A percentile compares a stretch with the other conserved stretches of the same genome.
Conservation (phyloP, 35 echinoderm and acorn worm genomes). For the Heliocidaris tuberculata region DNA sequence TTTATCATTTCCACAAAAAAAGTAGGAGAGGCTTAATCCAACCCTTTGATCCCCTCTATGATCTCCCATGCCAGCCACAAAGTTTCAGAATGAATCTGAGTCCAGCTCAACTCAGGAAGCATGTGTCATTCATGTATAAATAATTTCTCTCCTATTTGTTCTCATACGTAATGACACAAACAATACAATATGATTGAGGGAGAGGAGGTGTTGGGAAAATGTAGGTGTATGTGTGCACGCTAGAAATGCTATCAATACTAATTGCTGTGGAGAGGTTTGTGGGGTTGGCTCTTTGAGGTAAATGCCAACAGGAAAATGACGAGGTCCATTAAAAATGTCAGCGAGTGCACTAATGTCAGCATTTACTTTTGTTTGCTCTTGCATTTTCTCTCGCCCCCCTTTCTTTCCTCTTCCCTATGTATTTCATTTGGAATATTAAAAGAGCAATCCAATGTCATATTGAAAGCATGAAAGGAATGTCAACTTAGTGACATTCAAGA, state of each 20-base stretch:
- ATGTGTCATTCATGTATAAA: constrained; percentile 52
- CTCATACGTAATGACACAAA: not conserved
- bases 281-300: not conserved
- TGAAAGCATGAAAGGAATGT: too few species aligned
- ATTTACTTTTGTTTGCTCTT: not conserved
- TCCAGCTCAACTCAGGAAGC: constrained; percentile 22
- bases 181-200: not conserved
- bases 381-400: not conserved
- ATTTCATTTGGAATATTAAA: not conserved
- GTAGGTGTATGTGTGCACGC: not conserved
- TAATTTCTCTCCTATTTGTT: constrained; percentile 13
- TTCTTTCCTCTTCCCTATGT: not conserved
- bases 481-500: not conserved
- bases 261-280: not conserved
- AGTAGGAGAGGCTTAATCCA: not conserved
- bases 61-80: not conserved
- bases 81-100: constrained; percentile 44
- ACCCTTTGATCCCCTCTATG: not conserved
- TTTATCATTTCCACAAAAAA: not conserved
- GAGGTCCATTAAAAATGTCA: not conserved
- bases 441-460: too few species aligned
- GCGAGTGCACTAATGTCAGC: not conserved
- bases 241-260: not conserved
- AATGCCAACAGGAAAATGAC: not conserved
- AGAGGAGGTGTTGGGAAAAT: not conserved